Conservation (phyloP, 2,797 vertebrate species). For the Acropternis orthonyx region DNA sequence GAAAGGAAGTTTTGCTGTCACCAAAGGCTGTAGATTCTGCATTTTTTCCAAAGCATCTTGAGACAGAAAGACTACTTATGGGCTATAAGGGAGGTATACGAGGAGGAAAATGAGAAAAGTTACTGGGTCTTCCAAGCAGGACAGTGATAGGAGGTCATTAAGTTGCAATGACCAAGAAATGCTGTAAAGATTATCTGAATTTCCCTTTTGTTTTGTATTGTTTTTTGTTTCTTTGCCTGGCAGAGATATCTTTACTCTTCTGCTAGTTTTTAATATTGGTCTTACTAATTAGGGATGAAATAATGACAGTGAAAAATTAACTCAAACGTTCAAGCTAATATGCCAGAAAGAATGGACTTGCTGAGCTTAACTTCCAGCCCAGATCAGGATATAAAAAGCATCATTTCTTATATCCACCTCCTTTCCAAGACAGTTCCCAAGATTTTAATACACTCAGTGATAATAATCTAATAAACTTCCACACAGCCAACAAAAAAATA, state of each 20-base stretch:
- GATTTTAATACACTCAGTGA: neutral
- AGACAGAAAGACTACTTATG: neutral
- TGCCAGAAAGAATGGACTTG: neutral
- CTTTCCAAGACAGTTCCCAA: neutral
- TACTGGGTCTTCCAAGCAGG: neutral
- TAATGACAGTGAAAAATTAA: neutral
- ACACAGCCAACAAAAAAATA: neutral
- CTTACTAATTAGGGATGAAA: neutral
- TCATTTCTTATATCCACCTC: neutral
- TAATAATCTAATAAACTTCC: neutral
- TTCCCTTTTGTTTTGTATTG: neutral
- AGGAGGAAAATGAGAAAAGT: neutral
- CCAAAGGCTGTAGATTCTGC: neutral
- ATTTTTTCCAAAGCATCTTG: neutral
- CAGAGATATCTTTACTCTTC: neutral
- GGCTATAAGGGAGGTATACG: accelerated
- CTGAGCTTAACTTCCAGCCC: neutral
- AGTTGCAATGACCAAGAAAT: neutral
- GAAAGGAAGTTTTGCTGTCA: neutral
- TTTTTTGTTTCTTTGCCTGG: neutral
- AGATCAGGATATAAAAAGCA: neutral
- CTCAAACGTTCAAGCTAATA: neutral
- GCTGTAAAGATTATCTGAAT: neutral
- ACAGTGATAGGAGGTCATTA: neutral
- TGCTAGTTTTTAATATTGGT: neutral